Evolutionary conservation across 2,797 vertebrate genomes (phyloP).

Genomic region (Lycodopsis pacificus): DNA sequence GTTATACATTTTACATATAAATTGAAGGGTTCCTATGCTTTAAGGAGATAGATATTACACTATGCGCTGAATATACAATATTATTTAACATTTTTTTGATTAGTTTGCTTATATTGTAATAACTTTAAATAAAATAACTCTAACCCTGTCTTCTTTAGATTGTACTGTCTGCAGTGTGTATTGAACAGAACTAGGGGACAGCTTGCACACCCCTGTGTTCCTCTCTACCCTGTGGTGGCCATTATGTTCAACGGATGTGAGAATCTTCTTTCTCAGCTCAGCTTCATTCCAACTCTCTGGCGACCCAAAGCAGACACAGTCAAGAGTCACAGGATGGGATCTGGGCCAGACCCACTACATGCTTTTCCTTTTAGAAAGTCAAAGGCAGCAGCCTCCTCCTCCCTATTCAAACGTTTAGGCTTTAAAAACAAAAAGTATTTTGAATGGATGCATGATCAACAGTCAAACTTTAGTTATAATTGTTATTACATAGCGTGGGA

Average conservation of each 20-base stretch:
- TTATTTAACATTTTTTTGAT: no score
- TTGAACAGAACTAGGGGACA: slow-evolving; percentile 36
- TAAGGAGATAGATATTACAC: no score
- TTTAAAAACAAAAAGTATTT: background rate
- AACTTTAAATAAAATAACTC: slow-evolving; percentile 14
- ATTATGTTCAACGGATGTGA: slow-evolving; percentile 61
- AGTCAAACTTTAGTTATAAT: background rate
- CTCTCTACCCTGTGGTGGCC: slow-evolving; percentile 39
- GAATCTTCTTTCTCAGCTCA: slow-evolving; percentile 50
- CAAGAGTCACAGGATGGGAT: slow-evolving; percentile 7
- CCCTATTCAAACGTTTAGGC: background rate
- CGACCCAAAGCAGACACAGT: slow-evolving; percentile 22
- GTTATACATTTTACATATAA: no score
- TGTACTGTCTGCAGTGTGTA: background rate
- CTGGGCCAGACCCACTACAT: slow-evolving; percentile 12
- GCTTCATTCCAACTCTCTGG: slow-evolving; percentile 46
- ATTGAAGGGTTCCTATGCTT: no score
- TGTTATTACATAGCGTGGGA: background rate
- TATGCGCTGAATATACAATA: no score
- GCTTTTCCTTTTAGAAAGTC: background rate
- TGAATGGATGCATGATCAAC: background rate
- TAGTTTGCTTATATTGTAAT: no score
- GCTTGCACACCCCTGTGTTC: slow-evolving; percentile 53
- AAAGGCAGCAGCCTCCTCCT: background rate
- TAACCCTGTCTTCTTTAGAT: background rate